phyloP scores from a whole-genome alignment of 2,113 vertebrate species.

The Psophia crepitans region DNA sequence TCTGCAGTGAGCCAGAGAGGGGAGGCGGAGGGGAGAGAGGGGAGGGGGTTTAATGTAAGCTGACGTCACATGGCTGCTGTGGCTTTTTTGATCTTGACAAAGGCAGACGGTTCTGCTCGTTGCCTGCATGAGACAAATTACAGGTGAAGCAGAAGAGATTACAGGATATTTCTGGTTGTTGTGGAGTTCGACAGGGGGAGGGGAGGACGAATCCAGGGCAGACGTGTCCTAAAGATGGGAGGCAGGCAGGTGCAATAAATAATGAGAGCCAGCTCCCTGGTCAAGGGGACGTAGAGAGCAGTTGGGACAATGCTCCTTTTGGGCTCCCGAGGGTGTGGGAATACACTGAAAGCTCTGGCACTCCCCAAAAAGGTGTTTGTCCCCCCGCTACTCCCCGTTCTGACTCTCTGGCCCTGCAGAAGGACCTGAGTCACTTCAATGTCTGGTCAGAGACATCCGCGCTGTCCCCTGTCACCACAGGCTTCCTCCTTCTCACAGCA shows the following conservation, averaged over 20 bases:
- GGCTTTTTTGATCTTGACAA: constrained; percentile 54
- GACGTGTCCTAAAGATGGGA: background rate
- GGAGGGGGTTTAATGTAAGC: background rate
- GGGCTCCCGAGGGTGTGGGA: background rate
- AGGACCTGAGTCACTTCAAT: background rate
- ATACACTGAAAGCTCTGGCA: background rate
- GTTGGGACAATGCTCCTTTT: background rate
- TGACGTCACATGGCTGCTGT: background rate
- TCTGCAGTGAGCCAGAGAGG: background rate
- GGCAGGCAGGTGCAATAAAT: background rate
- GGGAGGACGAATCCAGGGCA: background rate
- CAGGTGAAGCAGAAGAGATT: constrained; percentile 65
- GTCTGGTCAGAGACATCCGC: background rate
- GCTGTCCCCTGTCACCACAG: background rate
- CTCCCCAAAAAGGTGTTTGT: background rate
- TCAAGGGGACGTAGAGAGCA: background rate
- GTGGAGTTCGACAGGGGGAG: background rate
- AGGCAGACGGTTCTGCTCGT: background rate
- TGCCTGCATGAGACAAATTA: constrained; percentile 40
- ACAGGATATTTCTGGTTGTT: constrained; percentile 37
- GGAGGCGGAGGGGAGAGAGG: background rate
- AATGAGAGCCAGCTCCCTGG: background rate
- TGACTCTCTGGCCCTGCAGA: background rate
- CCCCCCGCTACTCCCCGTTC: background rate
- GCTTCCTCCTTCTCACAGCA: background rate